phyloP scores from a whole-genome alignment of 2,797 vertebrate species.

The Sebastes baramenuke region DNA sequence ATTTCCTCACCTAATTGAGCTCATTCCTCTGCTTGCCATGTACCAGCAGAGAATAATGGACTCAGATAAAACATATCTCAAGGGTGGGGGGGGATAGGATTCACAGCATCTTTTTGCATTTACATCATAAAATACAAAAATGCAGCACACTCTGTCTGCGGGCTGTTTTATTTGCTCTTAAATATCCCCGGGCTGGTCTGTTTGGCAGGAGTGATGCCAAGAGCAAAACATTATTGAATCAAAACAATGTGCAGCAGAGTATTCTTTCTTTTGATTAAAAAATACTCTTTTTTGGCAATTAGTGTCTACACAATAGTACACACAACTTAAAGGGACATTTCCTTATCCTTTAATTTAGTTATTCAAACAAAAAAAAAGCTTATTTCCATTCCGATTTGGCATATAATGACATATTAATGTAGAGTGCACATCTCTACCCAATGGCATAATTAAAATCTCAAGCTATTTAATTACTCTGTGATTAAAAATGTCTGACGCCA shows the following conservation, averaged over 20 bases:
- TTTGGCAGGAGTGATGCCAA: constrained; percentile 27
- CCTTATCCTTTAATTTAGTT: neutral
- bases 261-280: constrained; percentile 11
- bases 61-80: constrained; percentile 37
- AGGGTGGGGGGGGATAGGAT: constrained; percentile 1
- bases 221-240: constrained; percentile 31
- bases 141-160: constrained; percentile 21
- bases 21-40: constrained; percentile 53
- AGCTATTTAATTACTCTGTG: constrained; percentile 34
- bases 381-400: constrained; percentile 2
- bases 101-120: constrained; percentile 55
- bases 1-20: constrained; percentile 75
- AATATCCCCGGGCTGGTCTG: constrained; percentile 33
- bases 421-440: constrained; percentile 1
- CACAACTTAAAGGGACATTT: neutral
- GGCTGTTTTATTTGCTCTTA: constrained; percentile 34
- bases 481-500: constrained; percentile 44
- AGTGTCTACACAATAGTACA: neutral
- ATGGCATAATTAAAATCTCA: constrained; percentile 36
- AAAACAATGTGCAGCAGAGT: constrained; percentile 18
- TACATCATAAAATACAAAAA: constrained; percentile 52
- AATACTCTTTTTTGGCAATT: constrained; percentile 3
- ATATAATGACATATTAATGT: neutral
- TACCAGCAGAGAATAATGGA: constrained; percentile 50
- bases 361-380: neutral